phyloP scores from a whole-genome alignment of 2,113 vertebrate species.

The Conger conger region DNA sequence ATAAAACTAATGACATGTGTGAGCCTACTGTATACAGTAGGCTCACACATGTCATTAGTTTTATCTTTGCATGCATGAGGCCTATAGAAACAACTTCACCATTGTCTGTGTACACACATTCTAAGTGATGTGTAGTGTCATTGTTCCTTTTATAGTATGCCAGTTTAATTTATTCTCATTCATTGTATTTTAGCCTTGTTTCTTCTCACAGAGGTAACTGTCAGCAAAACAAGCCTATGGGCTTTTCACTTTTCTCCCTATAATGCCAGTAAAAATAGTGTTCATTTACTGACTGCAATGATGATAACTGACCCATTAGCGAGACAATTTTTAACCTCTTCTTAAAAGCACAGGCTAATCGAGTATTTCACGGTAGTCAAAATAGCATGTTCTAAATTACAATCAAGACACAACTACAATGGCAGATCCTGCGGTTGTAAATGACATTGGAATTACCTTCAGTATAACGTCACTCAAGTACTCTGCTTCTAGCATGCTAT shows the following conservation, averaged over 20 bases:
- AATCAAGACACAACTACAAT: neutral
- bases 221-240: neutral
- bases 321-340: neutral
- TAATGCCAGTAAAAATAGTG: neutral
- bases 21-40: neutral
- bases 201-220: neutral
- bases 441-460: neutral
- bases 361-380: too few relatives aligned
- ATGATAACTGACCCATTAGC: neutral
- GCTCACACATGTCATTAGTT: neutral
- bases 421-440: neutral
- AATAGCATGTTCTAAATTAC: neutral
- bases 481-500: neutral
- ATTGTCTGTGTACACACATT: neutral
- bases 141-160: neutral
- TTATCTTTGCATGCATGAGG: neutral
- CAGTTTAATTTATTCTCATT: neutral
- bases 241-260: neutral
- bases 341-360: too few relatives aligned
- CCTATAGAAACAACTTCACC: neutral
- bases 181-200: neutral
- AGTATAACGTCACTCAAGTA: neutral
- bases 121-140: neutral
- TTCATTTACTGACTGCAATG: neutral
- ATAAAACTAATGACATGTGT: too few relatives aligned